Evolutionary conservation across 2,888 invertebrate genomes (phyloP).

Genomic region (Syrphus vitripennis): DNA sequence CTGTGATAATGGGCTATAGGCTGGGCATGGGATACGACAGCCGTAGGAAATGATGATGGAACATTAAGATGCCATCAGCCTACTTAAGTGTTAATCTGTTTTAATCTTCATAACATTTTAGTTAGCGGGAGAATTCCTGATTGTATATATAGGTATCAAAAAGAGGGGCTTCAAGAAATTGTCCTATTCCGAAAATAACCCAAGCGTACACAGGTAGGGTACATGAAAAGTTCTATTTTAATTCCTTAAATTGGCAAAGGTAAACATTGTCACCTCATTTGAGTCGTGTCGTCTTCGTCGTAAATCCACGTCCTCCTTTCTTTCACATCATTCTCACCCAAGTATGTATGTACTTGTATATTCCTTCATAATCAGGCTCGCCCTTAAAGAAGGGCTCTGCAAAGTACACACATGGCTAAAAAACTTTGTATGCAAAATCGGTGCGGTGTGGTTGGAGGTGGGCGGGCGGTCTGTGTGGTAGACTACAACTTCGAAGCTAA

Average conservation of each 20-base stretch:
- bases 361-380: conserved; percentile 18
- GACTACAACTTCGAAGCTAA: conserved; percentile 42
- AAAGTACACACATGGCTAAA: not conserved
- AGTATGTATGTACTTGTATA: too few species aligned
- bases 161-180: conserved; percentile 34
- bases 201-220: not conserved
- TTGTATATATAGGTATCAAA: not conserved
- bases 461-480: not conserved
- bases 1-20: not conserved
- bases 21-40: not conserved
- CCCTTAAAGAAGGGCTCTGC: not conserved
- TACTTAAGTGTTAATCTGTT: conserved; percentile 66
- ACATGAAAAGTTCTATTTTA: conserved; percentile 47
- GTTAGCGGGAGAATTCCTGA: conserved; percentile 35
- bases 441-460: not conserved
- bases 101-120: conserved; percentile 68
- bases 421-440: conserved; percentile 33
- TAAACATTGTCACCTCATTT: conserved; percentile 57
- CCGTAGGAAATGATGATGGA: not conserved
- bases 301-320: conserved; percentile 1
- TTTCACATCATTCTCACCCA: conserved; percentile 12
- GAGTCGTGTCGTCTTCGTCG: not conserved
- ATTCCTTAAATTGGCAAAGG: conserved; percentile 66
- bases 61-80: conserved; percentile 41
- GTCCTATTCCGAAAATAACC: not conserved